Conservation (phyloP, 35 echinoderm and acorn worm species). For the Ophioderma brevispina region DNA sequence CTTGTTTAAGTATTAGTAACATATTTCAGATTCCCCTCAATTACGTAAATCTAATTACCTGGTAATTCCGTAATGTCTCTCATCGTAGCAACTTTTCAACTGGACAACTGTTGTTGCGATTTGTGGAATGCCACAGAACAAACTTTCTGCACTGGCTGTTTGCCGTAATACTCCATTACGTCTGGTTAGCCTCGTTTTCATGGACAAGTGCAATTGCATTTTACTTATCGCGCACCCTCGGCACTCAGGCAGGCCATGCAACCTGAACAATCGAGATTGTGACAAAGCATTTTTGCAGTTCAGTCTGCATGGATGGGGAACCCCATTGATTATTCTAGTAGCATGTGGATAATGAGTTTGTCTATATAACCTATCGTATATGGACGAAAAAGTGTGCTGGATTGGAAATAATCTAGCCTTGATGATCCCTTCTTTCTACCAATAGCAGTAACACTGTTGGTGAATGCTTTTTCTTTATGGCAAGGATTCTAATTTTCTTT, state of each 20-base stretch:
- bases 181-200: constrained; percentile 42
- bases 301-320: constrained; percentile 60
- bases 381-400: constrained; percentile 40
- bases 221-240: constrained; percentile 46
- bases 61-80: constrained; percentile 68
- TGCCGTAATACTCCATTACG: constrained; percentile 54
- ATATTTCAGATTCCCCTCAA: constrained; percentile 36
- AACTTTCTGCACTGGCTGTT: constrained; percentile 37
- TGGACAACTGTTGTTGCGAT: constrained; percentile 50
- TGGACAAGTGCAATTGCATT: constrained; percentile 72
- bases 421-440: constrained; percentile 45
- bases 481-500: constrained; percentile 39
- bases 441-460: constrained; percentile 34
- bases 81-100: constrained; percentile 53
- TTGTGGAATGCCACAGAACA: constrained; percentile 32
- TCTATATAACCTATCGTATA: neutral
- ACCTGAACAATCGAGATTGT: neutral
- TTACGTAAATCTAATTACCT: constrained; percentile 63
- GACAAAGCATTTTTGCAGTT: constrained; percentile 41
- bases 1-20: constrained; percentile 48
- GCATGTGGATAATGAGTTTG: constrained; percentile 35
- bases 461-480: constrained; percentile 40
- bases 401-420: constrained; percentile 26
- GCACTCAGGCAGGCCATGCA: constrained; percentile 27
- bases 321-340: constrained; percentile 36